These are phyloP conservation scores for Nilaparvata lugens DNA, from an alignment of 1,140 invertebrate species.

Conservation along the genomic window DNA sequence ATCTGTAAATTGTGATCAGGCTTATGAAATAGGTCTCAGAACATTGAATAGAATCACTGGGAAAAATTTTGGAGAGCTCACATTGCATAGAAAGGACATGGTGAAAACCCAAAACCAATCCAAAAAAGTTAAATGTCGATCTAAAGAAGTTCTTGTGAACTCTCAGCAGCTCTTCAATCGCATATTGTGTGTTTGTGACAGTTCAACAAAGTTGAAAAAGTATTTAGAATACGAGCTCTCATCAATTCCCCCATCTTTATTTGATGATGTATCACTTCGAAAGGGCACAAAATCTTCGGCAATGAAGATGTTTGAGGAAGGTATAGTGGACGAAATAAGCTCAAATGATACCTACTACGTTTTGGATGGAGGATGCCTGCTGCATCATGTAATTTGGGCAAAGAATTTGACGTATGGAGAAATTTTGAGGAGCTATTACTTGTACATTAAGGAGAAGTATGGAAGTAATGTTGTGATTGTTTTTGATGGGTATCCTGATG, in stretches of 20 bases:
- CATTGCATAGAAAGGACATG: background rate
- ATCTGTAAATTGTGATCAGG: background rate
- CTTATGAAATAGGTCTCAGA: background rate
- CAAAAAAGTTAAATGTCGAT: slow-evolving; percentile 10
- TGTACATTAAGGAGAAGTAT: background rate
- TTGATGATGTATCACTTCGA: slow-evolving; percentile 15
- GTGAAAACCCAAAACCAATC: background rate
- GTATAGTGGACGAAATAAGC: background rate
- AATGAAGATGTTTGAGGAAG: slow-evolving; percentile 3
- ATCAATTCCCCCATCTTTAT: slow-evolving; percentile 13
- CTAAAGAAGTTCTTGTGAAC: slow-evolving; percentile 6
- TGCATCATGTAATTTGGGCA: slow-evolving; percentile 12
- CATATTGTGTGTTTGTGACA: slow-evolving; percentile 13
- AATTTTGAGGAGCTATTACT: background rate
- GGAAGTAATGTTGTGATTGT: background rate
- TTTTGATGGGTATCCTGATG: background rate
- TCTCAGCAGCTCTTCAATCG: slow-evolving; percentile 16
- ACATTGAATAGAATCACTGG: background rate
- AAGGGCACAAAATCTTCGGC: slow-evolving; percentile 10
- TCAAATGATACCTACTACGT: background rate
- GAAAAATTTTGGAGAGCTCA: background rate
- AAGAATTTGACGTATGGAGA: slow-evolving; percentile 5
- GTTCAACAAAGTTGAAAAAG: slow-evolving; percentile 3
- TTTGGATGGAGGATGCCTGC: slow-evolving; percentile 17
- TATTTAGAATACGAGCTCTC: slow-evolving; percentile 16